Percentiles rank a stretch among this genome's conserved stretches.
Evolutionary conservation across 2,113 vertebrate species (phyloP).

Genomic region (Lamprotornis superbus): DNA sequence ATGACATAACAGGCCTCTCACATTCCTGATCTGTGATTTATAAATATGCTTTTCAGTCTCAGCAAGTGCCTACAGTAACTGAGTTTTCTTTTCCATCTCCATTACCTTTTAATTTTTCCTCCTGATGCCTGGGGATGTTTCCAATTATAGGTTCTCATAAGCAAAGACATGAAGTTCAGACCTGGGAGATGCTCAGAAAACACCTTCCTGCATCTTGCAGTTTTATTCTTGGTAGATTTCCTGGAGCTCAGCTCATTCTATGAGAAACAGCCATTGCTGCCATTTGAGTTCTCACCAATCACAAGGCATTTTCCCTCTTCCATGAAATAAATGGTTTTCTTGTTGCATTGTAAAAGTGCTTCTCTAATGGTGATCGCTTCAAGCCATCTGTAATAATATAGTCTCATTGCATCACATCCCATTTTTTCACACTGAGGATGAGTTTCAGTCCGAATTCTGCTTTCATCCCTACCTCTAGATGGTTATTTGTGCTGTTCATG

Average conservation of each 20-base stretch:
- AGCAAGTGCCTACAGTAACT: not conserved
- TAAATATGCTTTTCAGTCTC: not conserved
- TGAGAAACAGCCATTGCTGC: not conserved
- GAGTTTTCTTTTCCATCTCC: conserved; percentile 31
- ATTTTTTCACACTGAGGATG: not conserved
- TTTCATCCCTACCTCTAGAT: not conserved
- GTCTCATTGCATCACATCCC: not conserved
- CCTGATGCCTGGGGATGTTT: not conserved
- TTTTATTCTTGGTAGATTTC: not conserved
- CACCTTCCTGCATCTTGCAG: not conserved
- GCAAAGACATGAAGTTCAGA: conserved; percentile 5
- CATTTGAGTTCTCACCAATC: not conserved
- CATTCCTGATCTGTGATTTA: conserved; percentile 30
- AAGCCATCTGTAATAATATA: not conserved
- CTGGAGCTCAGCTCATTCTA: not conserved
- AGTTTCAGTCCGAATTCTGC: not conserved
- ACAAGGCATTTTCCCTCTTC: not conserved
- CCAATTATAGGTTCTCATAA: conserved; percentile 31
- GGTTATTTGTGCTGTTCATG: not conserved
- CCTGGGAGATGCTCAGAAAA: conserved; percentile 38
- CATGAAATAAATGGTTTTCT: not conserved
- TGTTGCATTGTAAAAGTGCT: not conserved
- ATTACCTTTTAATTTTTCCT: conserved; percentile 23
- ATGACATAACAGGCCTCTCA: not conserved
- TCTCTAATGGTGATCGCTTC: not conserved